These are phyloP conservation scores for Ivindomyrus marchei DNA, from an alignment of 2,113 vertebrate species.

Conservation along the genomic window DNA sequence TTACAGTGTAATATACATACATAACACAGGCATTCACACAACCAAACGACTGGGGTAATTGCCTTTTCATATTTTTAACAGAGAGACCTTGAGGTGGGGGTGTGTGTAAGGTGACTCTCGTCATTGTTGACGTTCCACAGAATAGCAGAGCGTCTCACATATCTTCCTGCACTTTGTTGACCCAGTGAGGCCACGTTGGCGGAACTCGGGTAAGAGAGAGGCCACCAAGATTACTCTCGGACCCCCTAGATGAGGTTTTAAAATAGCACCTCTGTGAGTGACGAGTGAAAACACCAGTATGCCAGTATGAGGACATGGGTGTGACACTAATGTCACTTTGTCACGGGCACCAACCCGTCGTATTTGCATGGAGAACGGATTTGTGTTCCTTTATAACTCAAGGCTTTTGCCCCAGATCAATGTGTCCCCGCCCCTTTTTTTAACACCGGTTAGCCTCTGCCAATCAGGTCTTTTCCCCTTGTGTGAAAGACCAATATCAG, in stretches of 20 bases:
- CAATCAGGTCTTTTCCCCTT: neutral
- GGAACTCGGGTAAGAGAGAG: neutral
- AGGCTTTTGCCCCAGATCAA: neutral
- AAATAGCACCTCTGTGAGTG: neutral
- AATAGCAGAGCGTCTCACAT: neutral
- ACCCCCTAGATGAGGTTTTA: neutral
- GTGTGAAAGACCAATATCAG: neutral
- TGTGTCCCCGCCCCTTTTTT: neutral
- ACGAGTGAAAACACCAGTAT: neutral
- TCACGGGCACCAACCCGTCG: neutral
- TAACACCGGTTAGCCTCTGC: neutral
- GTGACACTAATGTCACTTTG: neutral
- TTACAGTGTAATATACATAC: neutral
- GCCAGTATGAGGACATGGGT: neutral
- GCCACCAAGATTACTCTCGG: neutral
- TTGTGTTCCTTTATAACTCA: neutral
- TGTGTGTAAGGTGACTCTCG: neutral
- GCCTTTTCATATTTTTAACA: slow-evolving; percentile 6
- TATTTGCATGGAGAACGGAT: neutral
- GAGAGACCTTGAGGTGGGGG: neutral
- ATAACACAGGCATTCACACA: too few relatives aligned
- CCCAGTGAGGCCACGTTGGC: neutral
- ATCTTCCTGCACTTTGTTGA: neutral
- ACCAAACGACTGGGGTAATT: neutral
- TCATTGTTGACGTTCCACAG: neutral